phyloP scores from a whole-genome alignment of 2,113 vertebrate species.

The Myotis brandtii region DNA sequence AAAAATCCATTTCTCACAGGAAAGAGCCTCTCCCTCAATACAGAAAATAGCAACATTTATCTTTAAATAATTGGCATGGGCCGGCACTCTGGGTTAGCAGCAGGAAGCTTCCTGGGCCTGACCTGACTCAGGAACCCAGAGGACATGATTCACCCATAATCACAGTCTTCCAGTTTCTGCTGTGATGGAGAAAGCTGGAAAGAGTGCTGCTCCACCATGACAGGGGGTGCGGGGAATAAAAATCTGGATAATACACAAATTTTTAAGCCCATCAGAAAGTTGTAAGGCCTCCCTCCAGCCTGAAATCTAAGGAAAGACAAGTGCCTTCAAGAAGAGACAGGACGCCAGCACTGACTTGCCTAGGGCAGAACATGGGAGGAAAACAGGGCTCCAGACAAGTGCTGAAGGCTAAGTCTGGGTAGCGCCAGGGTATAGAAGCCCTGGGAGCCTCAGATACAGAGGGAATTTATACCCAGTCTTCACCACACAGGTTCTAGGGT shows the following conservation, averaged over 20 bases:
- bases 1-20: background rate
- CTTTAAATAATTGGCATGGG: background rate
- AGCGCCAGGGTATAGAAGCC: background rate
- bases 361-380: background rate
- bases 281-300: background rate
- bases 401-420: background rate
- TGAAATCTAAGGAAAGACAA: background rate
- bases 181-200: background rate
- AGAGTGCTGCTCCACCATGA: background rate
- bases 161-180: background rate
- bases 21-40: background rate
- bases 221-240: background rate
- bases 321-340: background rate
- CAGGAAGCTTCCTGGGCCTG: background rate
- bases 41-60: background rate
- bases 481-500: background rate
- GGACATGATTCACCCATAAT: background rate
- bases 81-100: accelerated
- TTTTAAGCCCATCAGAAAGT: background rate
- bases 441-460: background rate
- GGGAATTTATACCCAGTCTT: background rate
- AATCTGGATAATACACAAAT: background rate
- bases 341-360: background rate
- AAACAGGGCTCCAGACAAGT: background rate
- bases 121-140: background rate